Base-by-base conservation (phyloP, 1,140 invertebrate species). In the Musca domestica region DNA sequence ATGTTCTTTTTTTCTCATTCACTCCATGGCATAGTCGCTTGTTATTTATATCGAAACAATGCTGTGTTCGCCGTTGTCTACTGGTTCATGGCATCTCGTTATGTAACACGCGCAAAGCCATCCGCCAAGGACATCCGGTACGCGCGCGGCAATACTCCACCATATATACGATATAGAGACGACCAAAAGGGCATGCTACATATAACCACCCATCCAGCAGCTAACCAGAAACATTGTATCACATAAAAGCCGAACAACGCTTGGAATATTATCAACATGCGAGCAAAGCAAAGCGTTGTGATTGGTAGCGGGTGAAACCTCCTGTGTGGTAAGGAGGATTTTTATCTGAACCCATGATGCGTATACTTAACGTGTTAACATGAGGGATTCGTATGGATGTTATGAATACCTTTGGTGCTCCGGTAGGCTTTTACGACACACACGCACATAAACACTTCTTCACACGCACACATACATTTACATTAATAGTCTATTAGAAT, bases 31-130 rank as follows among this genome's bases (percentile, higher is more conserved):
- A 10, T 41, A 7, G 34, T 41, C 34, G 6, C 34, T 41, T 12
- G 34, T 12, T 41, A 7, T 41, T 41, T 41, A 12, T 61, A 61
- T 61, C 56, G 41, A 41, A 61, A 61, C 56, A 61, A 61, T 19
- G 20, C 0, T 61, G n/a, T n/a, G 56, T 19, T n/a, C 19, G 3
- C 20, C 64, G 20, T 65, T 51, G 25, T 41, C 34, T 41, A 10
- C 6, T 12, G 34, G 34, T 41, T 41, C 34, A 41, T 65, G 61
- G 46, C 22, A 67, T 63, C 69, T 70, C 65, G 66, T 70, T 70
- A 67, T 66, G 58, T 63, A 51, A 56, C 69, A 70, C 69, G 69
- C 69, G 69, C 65, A 67, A 64, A 70, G 65, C 65, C 69, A 70
- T 70, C 69, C 69, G 69, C 69, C 69, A 67, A 66, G 65, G 56